Conservation (phyloP, 2,888 invertebrate genomes). For the Papilio demoleus region DNA sequence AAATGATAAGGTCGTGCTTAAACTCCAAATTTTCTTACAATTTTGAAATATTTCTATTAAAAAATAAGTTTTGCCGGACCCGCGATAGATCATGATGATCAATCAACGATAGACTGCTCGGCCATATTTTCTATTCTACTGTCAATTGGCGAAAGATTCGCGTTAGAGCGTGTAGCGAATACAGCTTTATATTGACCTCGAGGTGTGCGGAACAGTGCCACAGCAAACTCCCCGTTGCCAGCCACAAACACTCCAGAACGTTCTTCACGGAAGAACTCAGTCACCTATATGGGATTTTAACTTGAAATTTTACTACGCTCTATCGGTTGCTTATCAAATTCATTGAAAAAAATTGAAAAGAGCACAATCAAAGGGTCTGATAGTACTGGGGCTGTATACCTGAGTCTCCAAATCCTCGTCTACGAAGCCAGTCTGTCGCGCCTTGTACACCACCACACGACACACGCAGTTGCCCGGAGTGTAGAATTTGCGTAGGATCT, state of each 20-base stretch:
- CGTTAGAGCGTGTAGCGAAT: too few relatives aligned
- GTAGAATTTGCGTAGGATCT: conserved; percentile 82
- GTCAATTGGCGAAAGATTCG: too few relatives aligned
- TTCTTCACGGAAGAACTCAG: conserved; percentile 84
- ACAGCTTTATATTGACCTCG: conserved; percentile 56
- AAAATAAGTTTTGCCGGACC: too few relatives aligned
- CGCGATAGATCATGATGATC: too few relatives aligned
- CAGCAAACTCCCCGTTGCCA: conserved; percentile 76
- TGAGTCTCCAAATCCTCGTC: conserved; percentile 58
- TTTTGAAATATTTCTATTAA: too few relatives aligned
- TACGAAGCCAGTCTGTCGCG: conserved; percentile 64
- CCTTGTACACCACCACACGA: conserved; percentile 69
- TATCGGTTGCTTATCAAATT: not conserved
- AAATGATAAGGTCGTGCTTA: too few relatives aligned
- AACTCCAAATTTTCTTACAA: too few relatives aligned
- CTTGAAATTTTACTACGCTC: too few relatives aligned
- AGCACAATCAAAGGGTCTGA: not conserved
- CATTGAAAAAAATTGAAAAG: not conserved
- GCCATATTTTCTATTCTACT: too few relatives aligned
- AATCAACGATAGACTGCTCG: too few relatives aligned
- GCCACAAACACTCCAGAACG: conserved; percentile 82
- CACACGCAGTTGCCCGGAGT: conserved; percentile 80
- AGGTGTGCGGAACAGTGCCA: conserved; percentile 77
- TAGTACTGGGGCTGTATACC: conserved; percentile 49
- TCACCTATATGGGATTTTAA: too few relatives aligned